Base-by-base conservation (phyloP, 2,113 vertebrate genomes). In the Otocyon megalotis region DNA sequence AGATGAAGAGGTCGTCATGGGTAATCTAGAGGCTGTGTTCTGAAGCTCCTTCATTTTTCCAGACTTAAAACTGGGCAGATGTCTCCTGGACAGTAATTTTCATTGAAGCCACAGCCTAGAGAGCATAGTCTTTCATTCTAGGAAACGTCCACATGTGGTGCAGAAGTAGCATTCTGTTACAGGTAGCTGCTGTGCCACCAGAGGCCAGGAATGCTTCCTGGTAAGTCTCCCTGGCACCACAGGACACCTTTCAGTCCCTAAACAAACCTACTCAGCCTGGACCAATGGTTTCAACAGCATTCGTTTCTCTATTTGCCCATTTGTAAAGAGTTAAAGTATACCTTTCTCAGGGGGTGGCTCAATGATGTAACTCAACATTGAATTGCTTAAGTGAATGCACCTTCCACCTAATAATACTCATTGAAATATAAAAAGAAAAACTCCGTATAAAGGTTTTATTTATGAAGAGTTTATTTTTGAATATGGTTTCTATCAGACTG, bases 341-440 rank as follows among this genome's bases (percentile, higher is more conserved):
- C 5, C n/a, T 96, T 95, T 74, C 69, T 84, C 65, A 79, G 62
- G 10, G 77, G 9, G 24, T 72, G 15, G 13, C n/a, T 96, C 48
- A 76, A 56, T 90, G 94, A 67, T 79, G 82, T 81, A 91, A 76
- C 53, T 94, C 62, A 89, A 92, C 90, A 69, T 89, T 26, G 35
- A 83, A 93, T 97, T 90, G 56, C 13, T 53, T 79, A 82, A 92
- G 24, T 96, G 65, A 72, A 74, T 84, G 14, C 10, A 76, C 32
- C 9, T 58, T 37, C 53, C 6, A 22, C 5, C 4, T 93, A 76
- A 28, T 69, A 60, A 28, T 69, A 60, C 24, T 53, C 58, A 16
- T 88, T 84, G 15, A 94, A 83, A 54, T 90, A 84, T 83, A 74
- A 80, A 74, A 93, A 81, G 22, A 53, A 88, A 94, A 60, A 12